These are phyloP conservation scores for Meriones psammophilus DNA, from an alignment of 2,797 vertebrate genomes.

Conservation along the genomic window DNA sequence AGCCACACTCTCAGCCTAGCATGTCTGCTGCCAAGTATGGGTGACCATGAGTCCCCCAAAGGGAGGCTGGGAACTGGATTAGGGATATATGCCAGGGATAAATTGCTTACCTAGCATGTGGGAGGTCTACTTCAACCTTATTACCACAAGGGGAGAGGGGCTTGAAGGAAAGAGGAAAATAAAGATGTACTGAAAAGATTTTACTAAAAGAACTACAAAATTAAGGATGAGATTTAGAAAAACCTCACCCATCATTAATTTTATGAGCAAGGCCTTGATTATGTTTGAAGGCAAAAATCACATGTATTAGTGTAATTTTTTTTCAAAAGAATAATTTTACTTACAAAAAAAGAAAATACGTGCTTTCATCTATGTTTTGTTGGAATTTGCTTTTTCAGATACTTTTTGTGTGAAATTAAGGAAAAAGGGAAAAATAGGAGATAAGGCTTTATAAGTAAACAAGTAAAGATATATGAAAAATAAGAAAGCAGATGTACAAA, in stretches of 20 bases:
- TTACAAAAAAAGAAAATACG: neutral
- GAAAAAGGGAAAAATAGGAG: neutral
- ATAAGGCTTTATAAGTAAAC: neutral
- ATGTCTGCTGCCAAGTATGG: slow-evolving; percentile 79
- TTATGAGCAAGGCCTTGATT: slow-evolving; percentile 57
- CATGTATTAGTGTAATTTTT: neutral
- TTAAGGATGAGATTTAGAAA: slow-evolving; percentile 81
- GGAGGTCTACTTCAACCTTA: neutral
- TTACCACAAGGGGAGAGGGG: neutral
- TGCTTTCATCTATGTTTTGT: neutral
- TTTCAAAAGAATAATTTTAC: neutral
- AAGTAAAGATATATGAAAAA: neutral
- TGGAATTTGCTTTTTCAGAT: neutral
- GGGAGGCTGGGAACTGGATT: neutral
- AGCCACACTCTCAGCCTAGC: slow-evolving; percentile 81
- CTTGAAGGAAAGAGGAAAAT: neutral
- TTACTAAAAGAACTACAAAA: slow-evolving; percentile 76
- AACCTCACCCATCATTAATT: slow-evolving; percentile 45
- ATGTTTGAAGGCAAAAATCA: slow-evolving; percentile 6
- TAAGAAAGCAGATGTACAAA: neutral
- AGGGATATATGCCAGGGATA: neutral
- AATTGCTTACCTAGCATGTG: neutral
- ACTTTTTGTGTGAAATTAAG: neutral
- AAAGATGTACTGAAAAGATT: neutral
- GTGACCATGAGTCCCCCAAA: slow-evolving; percentile 79